These are phyloP conservation scores for Cacatua alba DNA, from an alignment of 2,113 vertebrate genomes.

Conservation along the genomic window DNA sequence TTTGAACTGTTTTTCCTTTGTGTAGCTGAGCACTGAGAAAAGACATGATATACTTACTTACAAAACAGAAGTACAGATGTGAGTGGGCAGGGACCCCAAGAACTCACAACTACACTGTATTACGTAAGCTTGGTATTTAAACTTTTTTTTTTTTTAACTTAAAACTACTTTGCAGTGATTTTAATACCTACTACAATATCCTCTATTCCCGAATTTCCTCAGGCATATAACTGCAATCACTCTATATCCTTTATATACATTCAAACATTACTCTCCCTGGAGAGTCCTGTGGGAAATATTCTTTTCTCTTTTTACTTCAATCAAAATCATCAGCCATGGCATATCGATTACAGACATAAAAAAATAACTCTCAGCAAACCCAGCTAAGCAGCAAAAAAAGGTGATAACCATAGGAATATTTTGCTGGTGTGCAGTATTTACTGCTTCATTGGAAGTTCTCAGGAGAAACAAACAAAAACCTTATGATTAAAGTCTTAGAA, in stretches of 20 bases:
- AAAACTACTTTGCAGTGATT: not conserved
- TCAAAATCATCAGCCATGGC: constrained; percentile 55
- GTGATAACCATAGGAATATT: not conserved
- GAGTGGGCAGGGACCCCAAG: not conserved
- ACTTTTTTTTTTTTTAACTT: not conserved
- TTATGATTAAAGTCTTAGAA: not conserved
- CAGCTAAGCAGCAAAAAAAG: constrained; percentile 36
- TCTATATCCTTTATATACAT: constrained; percentile 41
- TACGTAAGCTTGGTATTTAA: not conserved
- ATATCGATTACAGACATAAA: constrained; percentile 52
- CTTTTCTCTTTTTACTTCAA: constrained; percentile 58
- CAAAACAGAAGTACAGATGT: not conserved
- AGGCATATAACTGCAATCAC: constrained; percentile 44
- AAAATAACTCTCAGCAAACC: not conserved
- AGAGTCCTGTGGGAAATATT: constrained; percentile 61
- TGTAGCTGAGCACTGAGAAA: not conserved
- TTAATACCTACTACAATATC: constrained; percentile 23
- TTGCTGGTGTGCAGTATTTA: constrained; percentile 33
- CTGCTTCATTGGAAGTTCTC: constrained; percentile 17
- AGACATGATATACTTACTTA: not conserved
- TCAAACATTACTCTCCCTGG: constrained; percentile 37
- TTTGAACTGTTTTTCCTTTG: not conserved
- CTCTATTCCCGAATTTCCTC: constrained; percentile 42
- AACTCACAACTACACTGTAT: not conserved
- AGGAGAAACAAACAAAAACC: not conserved